A percentile compares a stretch with the other conserved stretches of the same genome.
phyloP scores from a whole-genome alignment of 1,140 invertebrate species.

The Globodera rostochiensis region DNA sequence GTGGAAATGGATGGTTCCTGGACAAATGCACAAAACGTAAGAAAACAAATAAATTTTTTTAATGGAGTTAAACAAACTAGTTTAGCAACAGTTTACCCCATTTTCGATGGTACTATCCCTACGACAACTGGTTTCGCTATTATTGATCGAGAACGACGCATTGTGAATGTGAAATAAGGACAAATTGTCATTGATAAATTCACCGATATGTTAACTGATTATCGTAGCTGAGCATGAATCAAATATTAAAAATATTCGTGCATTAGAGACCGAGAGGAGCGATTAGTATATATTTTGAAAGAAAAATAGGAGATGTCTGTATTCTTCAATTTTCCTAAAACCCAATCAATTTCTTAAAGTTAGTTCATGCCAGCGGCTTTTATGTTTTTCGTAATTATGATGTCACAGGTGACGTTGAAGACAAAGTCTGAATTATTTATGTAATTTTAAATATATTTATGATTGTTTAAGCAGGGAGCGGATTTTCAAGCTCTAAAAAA shows the following conservation, averaged over 20 bases:
- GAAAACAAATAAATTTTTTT: background rate
- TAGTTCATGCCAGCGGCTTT: conserved; percentile 15
- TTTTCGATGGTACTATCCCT: conserved; percentile 29
- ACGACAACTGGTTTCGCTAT: conserved; percentile 24
- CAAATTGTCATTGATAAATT: background rate
- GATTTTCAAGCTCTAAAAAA: no score
- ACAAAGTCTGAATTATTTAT: conserved; percentile 19
- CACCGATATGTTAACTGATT: no score
- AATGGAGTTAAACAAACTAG: background rate
- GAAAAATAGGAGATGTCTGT: no score
- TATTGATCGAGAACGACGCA: background rate
- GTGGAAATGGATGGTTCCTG: conserved; percentile 28
- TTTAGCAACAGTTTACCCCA: conserved; percentile 22
- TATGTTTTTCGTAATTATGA: conserved; percentile 22
- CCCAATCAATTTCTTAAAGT: background rate
- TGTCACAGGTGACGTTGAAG: conserved; percentile 22
- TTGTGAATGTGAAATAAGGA: background rate
- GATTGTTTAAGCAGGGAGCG: no score
- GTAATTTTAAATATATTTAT: background rate
- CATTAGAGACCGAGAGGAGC: no score
- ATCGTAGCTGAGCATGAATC: no score
- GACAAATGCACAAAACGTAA: conserved; percentile 26
- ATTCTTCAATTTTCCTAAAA: no score
- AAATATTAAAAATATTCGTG: no score
- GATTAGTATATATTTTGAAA: no score